These are phyloP conservation scores for Micrastur ruficollis DNA, from an alignment of 2,797 vertebrate species.

Conservation along the genomic window DNA sequence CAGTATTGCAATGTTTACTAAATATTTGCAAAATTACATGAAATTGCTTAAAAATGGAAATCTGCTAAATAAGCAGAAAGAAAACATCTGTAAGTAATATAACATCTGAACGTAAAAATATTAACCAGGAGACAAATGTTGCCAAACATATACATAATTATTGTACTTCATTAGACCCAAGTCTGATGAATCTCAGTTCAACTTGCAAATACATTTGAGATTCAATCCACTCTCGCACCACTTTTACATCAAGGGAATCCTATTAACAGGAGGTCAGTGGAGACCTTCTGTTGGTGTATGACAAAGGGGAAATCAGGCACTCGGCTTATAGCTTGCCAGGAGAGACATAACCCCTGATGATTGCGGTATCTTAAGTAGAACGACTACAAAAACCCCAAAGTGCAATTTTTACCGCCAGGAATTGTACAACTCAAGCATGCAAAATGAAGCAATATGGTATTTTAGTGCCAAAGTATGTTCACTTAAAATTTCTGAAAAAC, in stretches of 20 bases:
- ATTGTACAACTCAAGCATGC: conserved; percentile 35
- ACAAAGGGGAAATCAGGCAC: neutral
- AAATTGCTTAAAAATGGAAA: conserved; percentile 31
- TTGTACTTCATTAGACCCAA: neutral
- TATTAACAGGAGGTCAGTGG: neutral
- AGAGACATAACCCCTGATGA: conserved; percentile 3
- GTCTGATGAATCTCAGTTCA: neutral
- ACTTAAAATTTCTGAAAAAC: conserved; percentile 53
- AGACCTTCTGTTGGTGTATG: neutral
- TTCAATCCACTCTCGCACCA: neutral
- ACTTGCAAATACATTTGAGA: neutral
- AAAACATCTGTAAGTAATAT: conserved; percentile 42
- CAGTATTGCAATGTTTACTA: neutral
- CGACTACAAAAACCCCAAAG: neutral
- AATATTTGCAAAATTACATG: conserved; percentile 15
- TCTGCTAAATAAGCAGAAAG: conserved; percentile 15
- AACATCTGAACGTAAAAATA: conserved; percentile 16
- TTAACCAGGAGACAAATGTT: conserved; percentile 6
- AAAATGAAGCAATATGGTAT: conserved; percentile 53
- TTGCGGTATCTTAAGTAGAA: conserved; percentile 26
- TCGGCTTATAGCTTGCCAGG: neutral
- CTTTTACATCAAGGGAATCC: neutral
- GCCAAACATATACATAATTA: conserved; percentile 27
- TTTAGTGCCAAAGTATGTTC: conserved; percentile 55
- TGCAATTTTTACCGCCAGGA: conserved; percentile 37